Evolutionary conservation across 2,113 vertebrate genomes (phyloP).

Genomic region (Oncorhynchus tshawytscha): DNA sequence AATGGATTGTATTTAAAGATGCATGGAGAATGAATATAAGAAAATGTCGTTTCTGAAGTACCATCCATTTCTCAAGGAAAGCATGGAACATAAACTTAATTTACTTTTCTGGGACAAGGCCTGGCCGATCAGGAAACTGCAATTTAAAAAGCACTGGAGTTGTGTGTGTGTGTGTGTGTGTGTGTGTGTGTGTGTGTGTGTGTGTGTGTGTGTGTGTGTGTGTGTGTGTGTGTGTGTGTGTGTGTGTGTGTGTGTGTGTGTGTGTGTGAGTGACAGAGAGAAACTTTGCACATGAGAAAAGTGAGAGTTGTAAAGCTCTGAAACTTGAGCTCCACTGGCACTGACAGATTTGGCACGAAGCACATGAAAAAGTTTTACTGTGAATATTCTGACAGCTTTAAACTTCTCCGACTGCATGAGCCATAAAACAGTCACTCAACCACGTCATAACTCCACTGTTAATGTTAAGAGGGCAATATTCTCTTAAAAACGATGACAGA

Average conservation of each 20-base stretch:
- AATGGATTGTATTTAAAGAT: neutral
- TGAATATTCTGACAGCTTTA: slow-evolving; percentile 51
- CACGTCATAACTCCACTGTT: slow-evolving; percentile 35
- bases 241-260: too few species aligned
- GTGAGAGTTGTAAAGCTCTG: slow-evolving; percentile 62
- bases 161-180: too few species aligned
- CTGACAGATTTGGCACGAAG: slow-evolving; percentile 42
- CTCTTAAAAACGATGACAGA: slow-evolving; percentile 3
- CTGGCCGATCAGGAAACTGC: too few species aligned
- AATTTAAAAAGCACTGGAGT: neutral
- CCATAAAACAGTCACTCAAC: slow-evolving; percentile 24
- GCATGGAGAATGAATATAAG: neutral
- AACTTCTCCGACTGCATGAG: slow-evolving; percentile 36
- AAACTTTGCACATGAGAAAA: slow-evolving; percentile 45
- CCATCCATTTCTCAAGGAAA: slow-evolving; percentile 12
- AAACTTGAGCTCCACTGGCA: slow-evolving; percentile 57
- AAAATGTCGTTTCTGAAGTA: slow-evolving; percentile 2
- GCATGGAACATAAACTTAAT: neutral
- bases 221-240: too few species aligned
- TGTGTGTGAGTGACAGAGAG: neutral
- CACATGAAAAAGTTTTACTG: slow-evolving; percentile 40
- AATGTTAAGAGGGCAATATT: slow-evolving; percentile 43
- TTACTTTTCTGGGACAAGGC: slow-evolving; percentile 6
- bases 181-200: too few species aligned
- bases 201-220: too few species aligned